Evolutionary conservation across 2,113 vertebrate species (phyloP), one percentile per base, ranked within the genome.

Genomic region (Strix aluco): DNA sequence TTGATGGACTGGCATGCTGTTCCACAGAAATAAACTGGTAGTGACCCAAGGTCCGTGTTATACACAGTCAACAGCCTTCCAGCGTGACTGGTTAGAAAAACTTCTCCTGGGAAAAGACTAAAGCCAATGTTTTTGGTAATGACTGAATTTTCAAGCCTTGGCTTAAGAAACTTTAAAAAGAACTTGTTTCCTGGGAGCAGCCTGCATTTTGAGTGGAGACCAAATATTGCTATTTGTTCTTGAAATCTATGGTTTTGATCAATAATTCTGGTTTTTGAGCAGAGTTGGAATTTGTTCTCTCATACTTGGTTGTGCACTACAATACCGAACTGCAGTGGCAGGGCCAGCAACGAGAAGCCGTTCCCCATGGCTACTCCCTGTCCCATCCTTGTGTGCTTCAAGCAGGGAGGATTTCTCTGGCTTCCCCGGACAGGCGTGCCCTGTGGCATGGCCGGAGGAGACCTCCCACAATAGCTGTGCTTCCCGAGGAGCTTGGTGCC

Each of bases 261-360:
- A 10, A 7, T 42, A 23, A n/a, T 34, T 67, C 10, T 40, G 34
- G 6, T 8, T 9, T 34, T 26, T 4, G 34, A 44, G 75, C 30
- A 38, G 44, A 16, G 71, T 6, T 46, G 72, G 55, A 8, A 29
- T 26, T 15, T 57, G 34, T 15, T 62, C 70, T 47, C 40, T 46
- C 6, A 1, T 3, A 4, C 13, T 15, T 2, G 11, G 11, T 36
- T 23, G 15, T 16, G 44, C 27, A 18, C 21, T 4, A 0, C 4
- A 2, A 23, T 3, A 6, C 5, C 6, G 27, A 22, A 2, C 66
- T 19, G 55, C 59, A 7, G 40, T 3, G 16, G 30, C 65, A 54
- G 42, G 40, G 38, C 52, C 14, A 29, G 57, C 25, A 11, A 10
- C 0, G 16, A 54, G 83, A 34, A 81, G 29, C 52, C 11, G 44